These are phyloP conservation scores for Callionymus lyra DNA, from an alignment of 2,113 vertebrate species.

Conservation along the genomic window DNA sequence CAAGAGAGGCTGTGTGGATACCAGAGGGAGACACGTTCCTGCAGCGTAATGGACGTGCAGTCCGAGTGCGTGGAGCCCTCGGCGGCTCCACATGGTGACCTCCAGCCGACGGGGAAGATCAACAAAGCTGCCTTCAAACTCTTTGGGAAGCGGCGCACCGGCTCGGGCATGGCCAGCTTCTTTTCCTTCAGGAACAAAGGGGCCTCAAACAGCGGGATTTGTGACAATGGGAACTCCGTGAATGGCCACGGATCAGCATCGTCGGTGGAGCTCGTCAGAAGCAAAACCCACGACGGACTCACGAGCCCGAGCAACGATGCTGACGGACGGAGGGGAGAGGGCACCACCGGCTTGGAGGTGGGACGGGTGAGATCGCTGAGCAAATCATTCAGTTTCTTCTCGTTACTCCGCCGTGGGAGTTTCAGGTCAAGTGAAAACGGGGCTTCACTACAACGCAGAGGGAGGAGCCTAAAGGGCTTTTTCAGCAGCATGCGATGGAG, in stretches of 20 bases:
- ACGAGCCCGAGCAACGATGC: slow-evolving; percentile 64
- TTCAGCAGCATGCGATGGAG: slow-evolving; percentile 88
- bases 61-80: slow-evolving; percentile 77
- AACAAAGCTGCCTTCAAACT: slow-evolving; percentile 96
- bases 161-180: slow-evolving; percentile 83
- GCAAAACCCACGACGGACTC: slow-evolving; percentile 87
- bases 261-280: slow-evolving; percentile 75
- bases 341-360: slow-evolving; percentile 44
- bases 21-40: slow-evolving; percentile 38
- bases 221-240: slow-evolving; percentile 55
- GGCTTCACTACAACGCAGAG: slow-evolving; percentile 71
- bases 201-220: slow-evolving; percentile 58
- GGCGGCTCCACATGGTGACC: slow-evolving; percentile 66
- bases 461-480: slow-evolving; percentile 80
- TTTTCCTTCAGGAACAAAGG: slow-evolving; percentile 90
- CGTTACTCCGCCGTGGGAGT: slow-evolving; percentile 79
- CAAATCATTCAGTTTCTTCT: slow-evolving; percentile 91
- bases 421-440: slow-evolving; percentile 60
- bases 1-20: slow-evolving; percentile 36
- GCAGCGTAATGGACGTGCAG: slow-evolving; percentile 82
- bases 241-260: slow-evolving; percentile 46
- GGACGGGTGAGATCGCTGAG: slow-evolving; percentile 71
- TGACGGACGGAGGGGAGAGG: slow-evolving; percentile 73
- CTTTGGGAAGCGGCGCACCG: slow-evolving; percentile 82
- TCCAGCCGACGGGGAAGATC: slow-evolving; percentile 84